Evolutionary conservation across 2,888 invertebrate species (phyloP).

Genomic region (Poecilobothrus nobilitatus): DNA sequence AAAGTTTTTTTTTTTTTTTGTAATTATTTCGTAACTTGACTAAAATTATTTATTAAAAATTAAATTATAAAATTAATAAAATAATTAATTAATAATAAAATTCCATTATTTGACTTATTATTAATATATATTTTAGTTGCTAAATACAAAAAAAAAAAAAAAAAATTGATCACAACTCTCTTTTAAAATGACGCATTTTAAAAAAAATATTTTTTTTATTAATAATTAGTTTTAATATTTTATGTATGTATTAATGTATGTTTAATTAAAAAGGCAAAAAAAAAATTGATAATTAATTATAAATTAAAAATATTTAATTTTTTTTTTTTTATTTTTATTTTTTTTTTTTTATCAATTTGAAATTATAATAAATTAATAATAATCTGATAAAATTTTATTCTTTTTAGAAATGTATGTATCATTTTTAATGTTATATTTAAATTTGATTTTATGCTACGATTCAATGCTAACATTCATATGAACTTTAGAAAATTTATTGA

Average conservation of each 20-base stretch:
- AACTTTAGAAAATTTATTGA: too few species aligned
- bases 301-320: not conserved
- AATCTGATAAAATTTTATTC: too few species aligned
- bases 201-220: not conserved
- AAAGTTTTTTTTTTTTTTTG: too few species aligned
- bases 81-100: not conserved
- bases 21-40: not conserved
- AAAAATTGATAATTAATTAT: not conserved
- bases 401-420: too few species aligned
- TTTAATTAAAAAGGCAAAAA: not conserved
- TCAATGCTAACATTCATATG: too few species aligned
- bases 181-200: conserved; percentile 1
- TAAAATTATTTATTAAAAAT: not conserved
- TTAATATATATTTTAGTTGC: not conserved
- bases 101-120: not conserved
- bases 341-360: not conserved
- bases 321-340: not conserved
- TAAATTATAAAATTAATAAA: not conserved
- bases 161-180: conserved; percentile 4
- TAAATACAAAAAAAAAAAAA: not conserved
- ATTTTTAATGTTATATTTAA: too few species aligned
- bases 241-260: not conserved
- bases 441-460: too few species aligned
- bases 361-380: too few species aligned
- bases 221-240: not conserved